Base-by-base conservation (phyloP, 2,113 vertebrate genomes). In the Malurus alboscapulatus region DNA sequence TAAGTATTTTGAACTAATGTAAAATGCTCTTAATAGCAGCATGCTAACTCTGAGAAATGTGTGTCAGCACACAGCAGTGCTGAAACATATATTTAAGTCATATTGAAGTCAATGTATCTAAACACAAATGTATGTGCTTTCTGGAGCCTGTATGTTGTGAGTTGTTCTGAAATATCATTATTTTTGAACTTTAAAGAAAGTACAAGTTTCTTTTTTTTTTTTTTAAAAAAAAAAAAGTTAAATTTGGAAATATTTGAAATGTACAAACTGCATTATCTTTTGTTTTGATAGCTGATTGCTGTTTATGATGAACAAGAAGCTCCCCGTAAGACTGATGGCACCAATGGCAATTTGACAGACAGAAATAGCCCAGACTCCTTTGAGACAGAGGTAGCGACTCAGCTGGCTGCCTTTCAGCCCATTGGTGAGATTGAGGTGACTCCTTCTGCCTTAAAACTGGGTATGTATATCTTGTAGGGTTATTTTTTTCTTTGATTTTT, bases 351-450 rank as follows among this genome's bases (percentile, higher is more conserved):
- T 84, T 38, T 96, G 44, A 93, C 97, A 25, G 97, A 98, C 14
- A 96, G 89, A 83, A 98, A 98, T 40, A 99, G 98, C 95, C 98
- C 98, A 20, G 98, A 99, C 55, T 97, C 98, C 73, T 98, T 98
- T 89, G 98, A 99, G 78, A 95, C 98, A 0, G 99, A 99, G 82
- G 97, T 98, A 40, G 95, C 98, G 1, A 90, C 97, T 66, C 98
- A 98, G 77, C 98, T 99, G 78, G 98, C 98, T 17, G 98, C 97
- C 9, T 99, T 99, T 96, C 99, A 99, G 91, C 98, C 99, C 19
- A 96, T 99, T 85, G 91, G 98, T 82, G 99, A 99, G 96, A 99
- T 99, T 51, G 98, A 99, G 98, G 99, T 99, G 92, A 99, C 98
- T 86, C 98, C 99, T 67, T 99, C 99, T 57, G 98, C 98, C 62